Percentiles rank a stretch among this genome's conserved stretches.
These are phyloP conservation scores for Cheumatopsyche charites DNA, from an alignment of 1,140 invertebrate species.

Conservation along the genomic window DNA sequence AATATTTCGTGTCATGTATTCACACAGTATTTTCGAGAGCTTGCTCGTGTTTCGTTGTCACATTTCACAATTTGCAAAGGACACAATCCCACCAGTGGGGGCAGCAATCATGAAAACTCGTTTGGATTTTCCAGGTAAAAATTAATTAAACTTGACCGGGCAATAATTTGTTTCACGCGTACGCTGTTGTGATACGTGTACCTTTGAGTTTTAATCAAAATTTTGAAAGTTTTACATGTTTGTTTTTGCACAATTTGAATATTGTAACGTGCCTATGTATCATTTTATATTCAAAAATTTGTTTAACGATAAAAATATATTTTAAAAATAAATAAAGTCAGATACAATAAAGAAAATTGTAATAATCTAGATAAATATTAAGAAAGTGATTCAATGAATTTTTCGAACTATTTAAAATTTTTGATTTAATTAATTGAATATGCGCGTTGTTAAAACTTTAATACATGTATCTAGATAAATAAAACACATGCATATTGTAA, in stretches of 20 bases:
- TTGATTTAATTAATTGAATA: too few relatives aligned
- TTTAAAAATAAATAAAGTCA: too few relatives aligned
- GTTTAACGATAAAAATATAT: too few relatives aligned
- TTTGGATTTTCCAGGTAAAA: constrained; percentile 12
- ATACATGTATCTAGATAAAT: too few relatives aligned
- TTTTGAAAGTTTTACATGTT: not conserved
- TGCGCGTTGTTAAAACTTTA: too few relatives aligned
- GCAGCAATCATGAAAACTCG: constrained; percentile 32
- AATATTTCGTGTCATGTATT: constrained; percentile 7
- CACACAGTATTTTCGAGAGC: not conserved
- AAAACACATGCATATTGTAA: too few relatives aligned
- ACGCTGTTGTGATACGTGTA: constrained; percentile 4
- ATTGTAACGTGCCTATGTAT: too few relatives aligned
- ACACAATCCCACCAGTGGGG: constrained; percentile 21
- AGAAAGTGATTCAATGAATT: too few relatives aligned
- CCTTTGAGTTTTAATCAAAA: not conserved
- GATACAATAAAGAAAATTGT: too few relatives aligned
- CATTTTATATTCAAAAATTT: not conserved
- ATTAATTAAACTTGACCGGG: constrained; percentile 42
- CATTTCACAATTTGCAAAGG: constrained; percentile 16
- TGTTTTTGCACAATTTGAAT: not conserved
- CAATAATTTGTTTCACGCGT: constrained; percentile 16
- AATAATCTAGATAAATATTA: too few relatives aligned
- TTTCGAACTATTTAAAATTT: too few relatives aligned
- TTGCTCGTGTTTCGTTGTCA: constrained; percentile 10